Evolutionary conservation across 23 tunicate genomes (phyloP), one percentile per base, ranked within the genome.

Genomic region (Ascidia mentula): DNA sequence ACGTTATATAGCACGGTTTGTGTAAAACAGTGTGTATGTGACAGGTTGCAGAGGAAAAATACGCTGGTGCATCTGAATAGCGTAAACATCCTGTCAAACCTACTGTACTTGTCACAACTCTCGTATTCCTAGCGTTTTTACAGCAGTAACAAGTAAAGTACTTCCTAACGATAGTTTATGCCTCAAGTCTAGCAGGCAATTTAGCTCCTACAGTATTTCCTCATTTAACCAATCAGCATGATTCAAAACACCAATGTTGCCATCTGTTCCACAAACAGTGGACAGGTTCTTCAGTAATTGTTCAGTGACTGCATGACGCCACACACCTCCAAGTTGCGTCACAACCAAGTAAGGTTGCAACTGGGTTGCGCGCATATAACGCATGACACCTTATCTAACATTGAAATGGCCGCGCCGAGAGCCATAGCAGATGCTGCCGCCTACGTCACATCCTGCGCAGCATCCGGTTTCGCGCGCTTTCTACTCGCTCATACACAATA

Each of bases 241-340:
- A n/a, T n/a, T 15, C 53, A 42, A 42, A 42, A 42, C 12, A 42
- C 12, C 53, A 42, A 12, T 9, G 53, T 42, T 12, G 53, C 53
- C 53, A 42, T 42, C 53, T n/a, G n/a, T n/a, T n/a, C n/a, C n/a
- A n/a, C n/a, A 53, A 53, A 53, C 65, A 53, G 24, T 53, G 65
- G 24, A 5, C 4, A 9, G 4, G 65, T 9, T 53, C 13, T 9
- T 20, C 65, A 53, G 22, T 5, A 1, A 53, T 53, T 53, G 7
- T 1, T 3, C 65, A 3, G 7, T 53, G 65, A 26, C 13, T 53
- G 15, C 13, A 53, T 53, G 65, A 53, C 65, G 24, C 65, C 65
- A 53, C 65, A 53, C 22, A 53, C 13, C 28, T 53, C 65, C 1
- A 53, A 5, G 65, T 53, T 53, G 65, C 65, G 65, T 53, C 65